Conservation (phyloP, 2,113 vertebrate species). For the Podarcis cretensis region DNA sequence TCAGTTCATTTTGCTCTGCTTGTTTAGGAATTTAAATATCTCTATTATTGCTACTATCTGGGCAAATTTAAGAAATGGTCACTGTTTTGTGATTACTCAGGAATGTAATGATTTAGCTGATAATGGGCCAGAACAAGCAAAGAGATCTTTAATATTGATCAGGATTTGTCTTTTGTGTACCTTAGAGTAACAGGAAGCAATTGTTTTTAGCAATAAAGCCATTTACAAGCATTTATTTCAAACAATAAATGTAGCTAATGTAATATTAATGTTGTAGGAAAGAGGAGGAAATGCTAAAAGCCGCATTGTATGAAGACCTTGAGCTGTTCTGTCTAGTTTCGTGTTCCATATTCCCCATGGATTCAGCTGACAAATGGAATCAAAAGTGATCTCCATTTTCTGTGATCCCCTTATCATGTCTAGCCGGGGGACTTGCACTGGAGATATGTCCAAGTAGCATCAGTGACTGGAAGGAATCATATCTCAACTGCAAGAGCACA, state of each 20-base stretch:
- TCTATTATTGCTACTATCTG: slow-evolving; percentile 17
- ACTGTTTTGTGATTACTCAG: slow-evolving; percentile 1
- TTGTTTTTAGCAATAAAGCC: slow-evolving; percentile 25
- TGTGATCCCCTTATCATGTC: neutral
- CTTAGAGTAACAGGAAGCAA: slow-evolving; percentile 30
- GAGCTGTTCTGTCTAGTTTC: neutral
- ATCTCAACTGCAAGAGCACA: neutral
- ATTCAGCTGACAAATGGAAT: neutral
- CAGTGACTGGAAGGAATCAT: no score
- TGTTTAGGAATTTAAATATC: neutral
- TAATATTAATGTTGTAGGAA: neutral
- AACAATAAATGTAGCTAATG: neutral
- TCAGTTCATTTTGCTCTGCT: slow-evolving; percentile 17
- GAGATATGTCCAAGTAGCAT: neutral
- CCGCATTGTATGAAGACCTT: neutral
- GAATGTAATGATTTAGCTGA: slow-evolving; percentile 23
- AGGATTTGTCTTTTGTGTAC: slow-evolving; percentile 12
- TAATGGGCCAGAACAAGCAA: slow-evolving; percentile 24
- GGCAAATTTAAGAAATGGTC: slow-evolving; percentile 13
- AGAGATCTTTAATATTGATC: slow-evolving; percentile 35
- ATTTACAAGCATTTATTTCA: neutral
- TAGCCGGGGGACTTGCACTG: neutral
- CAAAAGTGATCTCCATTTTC: neutral
- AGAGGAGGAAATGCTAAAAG: neutral
- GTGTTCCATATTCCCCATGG: neutral